phyloP scores from a whole-genome alignment of 2,888 invertebrate genomes.

The Macaria liturata region DNA sequence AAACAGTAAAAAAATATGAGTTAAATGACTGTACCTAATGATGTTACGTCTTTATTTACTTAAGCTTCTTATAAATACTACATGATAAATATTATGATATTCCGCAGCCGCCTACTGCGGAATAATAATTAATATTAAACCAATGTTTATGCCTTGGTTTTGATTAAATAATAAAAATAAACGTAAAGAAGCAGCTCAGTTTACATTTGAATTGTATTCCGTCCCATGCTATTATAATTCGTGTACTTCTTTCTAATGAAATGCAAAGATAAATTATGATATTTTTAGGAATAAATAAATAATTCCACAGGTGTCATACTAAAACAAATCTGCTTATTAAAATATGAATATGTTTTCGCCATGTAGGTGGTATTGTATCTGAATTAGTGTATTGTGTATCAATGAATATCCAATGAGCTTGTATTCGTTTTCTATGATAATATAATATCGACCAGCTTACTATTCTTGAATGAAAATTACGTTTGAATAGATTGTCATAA shows the following conservation, averaged over 20 bases:
- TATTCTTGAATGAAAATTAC: constrained; percentile 18
- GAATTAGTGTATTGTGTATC: constrained; percentile 15
- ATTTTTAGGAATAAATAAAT: not conserved
- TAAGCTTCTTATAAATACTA: no score
- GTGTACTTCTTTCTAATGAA: not conserved
- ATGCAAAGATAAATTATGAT: no score
- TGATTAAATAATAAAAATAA: constrained; percentile 16
- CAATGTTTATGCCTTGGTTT: not conserved
- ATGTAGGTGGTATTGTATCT: constrained; percentile 22
- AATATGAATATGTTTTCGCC: constrained; percentile 14
- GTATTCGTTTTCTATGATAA: constrained; percentile 19
- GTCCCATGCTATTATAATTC: constrained; percentile 8
- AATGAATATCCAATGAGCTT: constrained; percentile 21
- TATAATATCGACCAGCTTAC: constrained; percentile 7
- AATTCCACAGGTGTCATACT: not conserved
- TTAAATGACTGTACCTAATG: no score
- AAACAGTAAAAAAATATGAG: no score
- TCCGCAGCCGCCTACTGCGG: no score
- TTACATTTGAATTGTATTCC: constrained; percentile 21
- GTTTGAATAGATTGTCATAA: constrained; percentile 7
- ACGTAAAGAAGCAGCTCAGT: constrained; percentile 13
- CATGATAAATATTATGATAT: no score
- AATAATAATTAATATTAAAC: no score
- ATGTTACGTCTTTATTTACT: no score
- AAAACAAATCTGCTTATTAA: constrained; percentile 4